Base-by-base conservation (phyloP, 2,113 vertebrate species). In the Patagioenas fasciata region DNA sequence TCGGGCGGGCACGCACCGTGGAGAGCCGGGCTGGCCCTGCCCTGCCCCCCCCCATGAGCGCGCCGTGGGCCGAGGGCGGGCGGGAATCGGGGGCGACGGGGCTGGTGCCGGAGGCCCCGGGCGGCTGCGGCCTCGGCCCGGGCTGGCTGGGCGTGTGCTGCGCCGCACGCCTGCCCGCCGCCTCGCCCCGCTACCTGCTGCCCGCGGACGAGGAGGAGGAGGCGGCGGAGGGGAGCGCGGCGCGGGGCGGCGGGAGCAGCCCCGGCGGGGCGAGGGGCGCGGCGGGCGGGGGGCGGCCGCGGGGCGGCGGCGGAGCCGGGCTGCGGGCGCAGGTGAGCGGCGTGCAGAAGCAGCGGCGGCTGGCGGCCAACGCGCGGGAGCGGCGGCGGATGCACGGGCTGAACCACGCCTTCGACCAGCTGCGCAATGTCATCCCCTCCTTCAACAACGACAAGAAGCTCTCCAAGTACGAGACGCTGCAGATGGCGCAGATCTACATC, bases 401-500 rank as follows among this genome's bases (percentile, higher is more conserved):
- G 51, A 99, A 99, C 97, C 98, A 99, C 97, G 99, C 99, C 69
- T 99, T 99, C 84, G 99, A 99, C 97, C 99, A 99, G 96, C 98
- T 99, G 97, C 99, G 99, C 96, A 99, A 99, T 77, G 99, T 99
- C 97, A 99, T 99, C 97, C 99, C 99, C 32, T 99, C 99, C 34
- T 98, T 99, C 79, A 99, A 99, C 98, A 99, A 99, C 96, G 99
- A 99, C 98, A 99, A 99, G 97, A 99, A 99, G 95, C 98, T 99
- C 60, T 99, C 99, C 96, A 99, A 99, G 84, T 99, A 99, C 54
- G 99, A 99, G 95, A 99, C 99, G n/a, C 95, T 99, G 74, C 99
- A 99, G 97, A 99, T 99, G 99, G 99, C 99, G 23, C 99, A 99
- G 96, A 99, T 99, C 97, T 99, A 99, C 98, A 99, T 99, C 97